Base-by-base conservation (phyloP, 23 tunicate genomes). In the Aplidium turbinatum region DNA sequence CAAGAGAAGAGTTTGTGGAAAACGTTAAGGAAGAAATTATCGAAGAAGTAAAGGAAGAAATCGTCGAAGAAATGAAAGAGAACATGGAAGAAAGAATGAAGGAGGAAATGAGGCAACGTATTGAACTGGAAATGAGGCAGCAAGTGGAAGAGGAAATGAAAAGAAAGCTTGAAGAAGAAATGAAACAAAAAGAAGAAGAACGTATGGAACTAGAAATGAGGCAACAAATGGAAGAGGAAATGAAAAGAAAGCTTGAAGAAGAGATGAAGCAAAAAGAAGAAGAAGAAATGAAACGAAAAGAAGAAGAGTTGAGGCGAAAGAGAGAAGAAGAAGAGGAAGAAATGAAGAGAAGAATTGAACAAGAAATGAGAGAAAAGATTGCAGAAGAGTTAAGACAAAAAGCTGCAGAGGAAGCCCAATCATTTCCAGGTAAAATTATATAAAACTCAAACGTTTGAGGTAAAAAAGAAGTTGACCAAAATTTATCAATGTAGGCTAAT, bases 141-240 rank as follows among this genome's bases (percentile, higher is more conserved):
- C 72, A 28, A 21, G 65, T 52, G 4, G 31, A 19, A 1, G 81
- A 75, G 13, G 76, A 70, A 3, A 53, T 28, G 3, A 36, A 31
- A 30, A 48, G 35, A 1, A 67, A 79, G 25, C 1, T 69, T 0
- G 35, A 21, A 3, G 94, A 79, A 11, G 76, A 79, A 39, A n/a
- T 81, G 23, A n/a, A n/a, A n/a, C n/a, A n/a, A n/a, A n/a, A n/a
- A 6, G 40, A 34, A 1, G 92, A 85, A 62, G 83, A 78, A 47
- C 22, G 33, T 46, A 50, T 31, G 13, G 74, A 58, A 7, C 79
- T 57, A 7, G 83, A 67, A 40, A 58, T 33, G 32, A 27, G 33
- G 11, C 7, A 60, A 27, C 16, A 60, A 11, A 30, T 61, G 6
- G 38, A 29, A 3, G 71, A 73, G n/a, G 87, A 72, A 39, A 56